A percentile compares a stretch with the other conserved stretches of the same genome.
Conservation (phyloP, 2,888 invertebrate genomes). For the Clunio marinus region DNA sequence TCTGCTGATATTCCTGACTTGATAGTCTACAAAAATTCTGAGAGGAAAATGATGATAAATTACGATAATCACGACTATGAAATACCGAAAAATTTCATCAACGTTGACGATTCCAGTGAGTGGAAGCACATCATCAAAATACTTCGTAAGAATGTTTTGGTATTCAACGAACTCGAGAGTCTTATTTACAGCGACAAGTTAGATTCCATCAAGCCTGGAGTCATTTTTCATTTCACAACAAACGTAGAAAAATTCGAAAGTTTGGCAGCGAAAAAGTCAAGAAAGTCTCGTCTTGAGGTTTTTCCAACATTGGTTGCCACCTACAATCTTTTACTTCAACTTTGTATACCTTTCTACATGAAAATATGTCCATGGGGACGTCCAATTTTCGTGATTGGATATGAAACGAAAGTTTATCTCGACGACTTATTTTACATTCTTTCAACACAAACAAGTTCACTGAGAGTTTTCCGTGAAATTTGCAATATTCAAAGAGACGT, state of each 20-base stretch:
- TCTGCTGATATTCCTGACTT: not conserved
- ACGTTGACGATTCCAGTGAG: not conserved
- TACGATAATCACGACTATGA: not conserved
- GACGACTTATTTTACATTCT: not conserved
- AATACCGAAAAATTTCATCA: no score
- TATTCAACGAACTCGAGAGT: not conserved
- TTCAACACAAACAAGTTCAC: not conserved
- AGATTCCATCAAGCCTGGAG: not conserved
- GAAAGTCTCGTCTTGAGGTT: not conserved
- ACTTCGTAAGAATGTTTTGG: conserved; percentile 64
- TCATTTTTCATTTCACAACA: not conserved
- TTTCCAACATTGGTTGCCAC: not conserved
- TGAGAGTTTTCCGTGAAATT: not conserved
- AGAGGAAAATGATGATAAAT: not conserved
- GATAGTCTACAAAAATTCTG: not conserved
- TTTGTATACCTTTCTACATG: not conserved
- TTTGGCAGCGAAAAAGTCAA: not conserved
- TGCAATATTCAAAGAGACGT: not conserved
- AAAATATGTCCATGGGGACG: not conserved
- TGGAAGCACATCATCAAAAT: conserved; percentile 78
- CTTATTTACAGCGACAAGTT: not conserved
- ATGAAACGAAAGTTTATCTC: not conserved
- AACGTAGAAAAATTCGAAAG: not conserved
- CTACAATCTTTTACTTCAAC: not conserved
- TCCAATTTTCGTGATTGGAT: not conserved